A percentile compares a stretch with the other conserved stretches of the same genome.
phyloP scores from a whole-genome alignment of 2,797 vertebrate species.

The Darevskia nairensis region DNA sequence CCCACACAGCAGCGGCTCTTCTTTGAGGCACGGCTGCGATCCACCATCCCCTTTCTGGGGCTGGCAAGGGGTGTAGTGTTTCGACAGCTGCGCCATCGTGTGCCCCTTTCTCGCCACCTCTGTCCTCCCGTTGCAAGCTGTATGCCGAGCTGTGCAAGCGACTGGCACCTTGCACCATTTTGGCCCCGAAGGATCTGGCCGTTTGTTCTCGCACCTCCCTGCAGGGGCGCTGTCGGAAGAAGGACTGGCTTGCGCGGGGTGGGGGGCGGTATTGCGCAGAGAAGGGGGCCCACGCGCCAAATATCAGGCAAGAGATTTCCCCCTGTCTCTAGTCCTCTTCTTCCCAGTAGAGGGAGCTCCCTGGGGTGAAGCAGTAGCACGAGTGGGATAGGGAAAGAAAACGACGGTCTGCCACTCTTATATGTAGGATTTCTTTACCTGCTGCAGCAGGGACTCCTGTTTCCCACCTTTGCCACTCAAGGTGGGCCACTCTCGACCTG shows the following conservation, averaged over 20 bases:
- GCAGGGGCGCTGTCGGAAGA: neutral
- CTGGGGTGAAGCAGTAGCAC: accelerated
- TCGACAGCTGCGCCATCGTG: neutral
- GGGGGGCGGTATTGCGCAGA: accelerated
- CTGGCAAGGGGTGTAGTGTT: neutral
- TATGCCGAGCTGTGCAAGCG: neutral
- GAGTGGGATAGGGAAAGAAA: neutral
- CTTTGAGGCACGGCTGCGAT: neutral
- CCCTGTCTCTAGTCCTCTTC: neutral
- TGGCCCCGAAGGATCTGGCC: no score
- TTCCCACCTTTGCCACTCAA: neutral
- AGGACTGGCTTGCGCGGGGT: neutral
- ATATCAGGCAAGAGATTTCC: neutral
- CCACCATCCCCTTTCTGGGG: neutral
- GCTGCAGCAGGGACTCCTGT: neutral
- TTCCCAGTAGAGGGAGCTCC: neutral
- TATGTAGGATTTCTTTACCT: neutral
- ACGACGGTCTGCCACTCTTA: neutral
- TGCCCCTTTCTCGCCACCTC: neutral
- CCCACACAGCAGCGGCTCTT: slow-evolving; percentile 13
- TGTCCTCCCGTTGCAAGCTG: neutral
- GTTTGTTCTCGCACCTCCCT: neutral
- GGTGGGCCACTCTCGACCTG: neutral
- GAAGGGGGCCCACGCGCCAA: no score
- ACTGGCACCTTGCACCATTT: neutral